Evolutionary conservation across 2,113 vertebrate genomes (phyloP), one percentile per base, ranked within the genome.

Genomic region (Embiotoca jacksoni): DNA sequence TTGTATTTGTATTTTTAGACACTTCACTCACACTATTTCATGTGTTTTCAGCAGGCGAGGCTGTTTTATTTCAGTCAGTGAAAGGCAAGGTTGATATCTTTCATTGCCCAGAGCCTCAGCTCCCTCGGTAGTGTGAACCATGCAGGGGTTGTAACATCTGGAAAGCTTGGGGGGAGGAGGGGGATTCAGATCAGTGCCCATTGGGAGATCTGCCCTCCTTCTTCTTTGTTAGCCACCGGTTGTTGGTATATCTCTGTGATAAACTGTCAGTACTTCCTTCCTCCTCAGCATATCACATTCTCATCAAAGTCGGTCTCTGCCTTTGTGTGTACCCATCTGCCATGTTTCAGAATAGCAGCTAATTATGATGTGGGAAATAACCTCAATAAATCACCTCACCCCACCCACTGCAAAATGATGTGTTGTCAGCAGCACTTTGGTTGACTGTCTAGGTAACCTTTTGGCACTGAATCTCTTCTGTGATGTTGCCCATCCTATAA

Each of bases 271-370:
- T 16, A 5, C 31, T 1, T 72, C 66, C 36, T 49, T 63, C 23
- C 60, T 71, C 50, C 53, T 64, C 62, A 82, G 44, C 81, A 50
- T 63, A 81, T 88, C 46, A 66, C 11, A 69, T 72, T 80, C 80
- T 79, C 65, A 85, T 79, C 75, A 83, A 75, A 85, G 59, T 72
- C 47, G 3, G 44, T 72, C 30, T 52, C 16, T 58, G 64, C 39
- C 33, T 47, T 72, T 82, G 53, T 71, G 52, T 65, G 59, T 58
- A 47, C 46, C 88, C 91, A 88, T 88, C 84, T 91, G 88, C 55
- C 35, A 10, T 14, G 56, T 78, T 66, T 72, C 61, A 50, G 23
- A 71, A 23, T 67, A 63, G 75, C 56, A 30, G n/a, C 67, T 83
- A 75, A 89, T 90, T 84, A 79, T 74, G 62, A 74, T 16, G 9